These are phyloP conservation scores for Drosophila kepulauana DNA, from an alignment of 1,140 invertebrate species.

Conservation along the genomic window DNA sequence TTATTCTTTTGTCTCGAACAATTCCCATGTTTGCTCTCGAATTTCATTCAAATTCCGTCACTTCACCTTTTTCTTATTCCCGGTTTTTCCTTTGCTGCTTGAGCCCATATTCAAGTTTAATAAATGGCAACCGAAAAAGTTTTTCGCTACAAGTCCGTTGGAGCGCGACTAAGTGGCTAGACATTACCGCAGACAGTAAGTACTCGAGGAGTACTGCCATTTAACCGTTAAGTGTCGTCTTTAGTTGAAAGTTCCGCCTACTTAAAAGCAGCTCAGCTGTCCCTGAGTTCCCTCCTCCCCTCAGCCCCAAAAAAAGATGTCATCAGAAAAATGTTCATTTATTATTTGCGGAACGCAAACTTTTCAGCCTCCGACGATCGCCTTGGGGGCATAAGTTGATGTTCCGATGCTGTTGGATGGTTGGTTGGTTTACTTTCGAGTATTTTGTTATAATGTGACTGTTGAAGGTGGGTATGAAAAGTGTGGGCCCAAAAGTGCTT, in stretches of 20 bases:
- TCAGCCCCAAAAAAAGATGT: conserved; percentile 15
- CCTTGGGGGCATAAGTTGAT: conserved; percentile 26
- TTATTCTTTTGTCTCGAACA: too few relatives aligned
- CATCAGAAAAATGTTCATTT: conserved; percentile 65
- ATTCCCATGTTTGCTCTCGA: neutral
- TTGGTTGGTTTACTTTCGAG: conserved; percentile 15
- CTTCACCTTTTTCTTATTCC: neutral
- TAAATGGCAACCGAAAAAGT: conserved; percentile 35
- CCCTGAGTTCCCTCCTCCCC: neutral
- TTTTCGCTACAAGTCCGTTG: conserved; percentile 16
- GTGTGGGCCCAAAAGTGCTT: conserved; percentile 42
- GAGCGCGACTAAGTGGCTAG: conserved; percentile 46
- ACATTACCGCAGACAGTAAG: conserved; percentile 45
- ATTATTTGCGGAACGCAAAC: conserved; percentile 69
- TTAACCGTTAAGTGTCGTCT: conserved; percentile 47
- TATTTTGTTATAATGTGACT: conserved; percentile 50
- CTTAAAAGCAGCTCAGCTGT: conserved; percentile 52
- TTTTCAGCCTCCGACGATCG: conserved; percentile 58
- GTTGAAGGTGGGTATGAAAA: conserved; percentile 13
- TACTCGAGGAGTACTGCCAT: conserved; percentile 24
- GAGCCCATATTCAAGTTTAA: conserved; percentile 28
- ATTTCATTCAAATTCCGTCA: neutral
- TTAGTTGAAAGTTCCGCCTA: conserved; percentile 67
- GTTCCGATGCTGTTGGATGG: neutral
- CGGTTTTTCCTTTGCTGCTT: neutral